phyloP scores from a whole-genome alignment of 2,797 vertebrate species.

The Fundulus diaphanus region DNA sequence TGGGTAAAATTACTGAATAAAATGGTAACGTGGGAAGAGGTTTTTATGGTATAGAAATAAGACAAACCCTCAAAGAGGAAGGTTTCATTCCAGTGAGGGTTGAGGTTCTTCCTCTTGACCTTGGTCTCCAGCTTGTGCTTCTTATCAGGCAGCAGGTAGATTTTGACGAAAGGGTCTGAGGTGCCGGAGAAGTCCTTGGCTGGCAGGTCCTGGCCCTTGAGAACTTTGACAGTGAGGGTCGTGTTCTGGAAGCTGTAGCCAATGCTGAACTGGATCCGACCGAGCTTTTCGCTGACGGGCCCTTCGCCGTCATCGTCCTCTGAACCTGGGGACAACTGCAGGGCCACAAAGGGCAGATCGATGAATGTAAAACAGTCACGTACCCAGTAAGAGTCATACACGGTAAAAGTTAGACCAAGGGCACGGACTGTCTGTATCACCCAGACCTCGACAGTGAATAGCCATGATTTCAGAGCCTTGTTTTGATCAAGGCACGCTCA shows the following conservation, averaged over 20 bases:
- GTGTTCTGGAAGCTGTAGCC: slow-evolving; percentile 99
- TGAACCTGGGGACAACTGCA: slow-evolving; percentile 93
- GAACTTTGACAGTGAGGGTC: slow-evolving; percentile 96
- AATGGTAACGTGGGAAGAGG: neutral
- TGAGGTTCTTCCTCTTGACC: slow-evolving; percentile 99
- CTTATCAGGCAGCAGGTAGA: slow-evolving; percentile 98
- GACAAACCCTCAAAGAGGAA: slow-evolving; percentile 97
- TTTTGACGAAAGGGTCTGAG: slow-evolving; percentile 98
- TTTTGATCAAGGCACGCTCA: slow-evolving; percentile 46
- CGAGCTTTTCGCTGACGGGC: slow-evolving; percentile 92
- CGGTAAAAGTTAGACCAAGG: slow-evolving; percentile 41
- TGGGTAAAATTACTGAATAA: neutral
- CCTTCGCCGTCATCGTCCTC: slow-evolving; percentile 95
- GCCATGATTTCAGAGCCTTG: slow-evolving; percentile 40
- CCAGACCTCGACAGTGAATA: slow-evolving; percentile 36
- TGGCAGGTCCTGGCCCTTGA: slow-evolving; percentile 95
- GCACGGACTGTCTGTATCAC: slow-evolving; percentile 24
- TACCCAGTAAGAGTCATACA: slow-evolving; percentile 19
- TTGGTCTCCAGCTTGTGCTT: slow-evolving; percentile 99
- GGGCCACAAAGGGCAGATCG: slow-evolving; percentile 32
- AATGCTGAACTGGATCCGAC: slow-evolving; percentile 97
- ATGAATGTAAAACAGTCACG: slow-evolving; percentile 15
- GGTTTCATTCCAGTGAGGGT: slow-evolving; percentile 98
- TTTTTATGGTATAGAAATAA: slow-evolving; percentile 79
- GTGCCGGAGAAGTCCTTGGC: slow-evolving; percentile 99